Base-by-base conservation (phyloP, 2,888 invertebrate species). In the Drosophila multiciliata region DNA sequence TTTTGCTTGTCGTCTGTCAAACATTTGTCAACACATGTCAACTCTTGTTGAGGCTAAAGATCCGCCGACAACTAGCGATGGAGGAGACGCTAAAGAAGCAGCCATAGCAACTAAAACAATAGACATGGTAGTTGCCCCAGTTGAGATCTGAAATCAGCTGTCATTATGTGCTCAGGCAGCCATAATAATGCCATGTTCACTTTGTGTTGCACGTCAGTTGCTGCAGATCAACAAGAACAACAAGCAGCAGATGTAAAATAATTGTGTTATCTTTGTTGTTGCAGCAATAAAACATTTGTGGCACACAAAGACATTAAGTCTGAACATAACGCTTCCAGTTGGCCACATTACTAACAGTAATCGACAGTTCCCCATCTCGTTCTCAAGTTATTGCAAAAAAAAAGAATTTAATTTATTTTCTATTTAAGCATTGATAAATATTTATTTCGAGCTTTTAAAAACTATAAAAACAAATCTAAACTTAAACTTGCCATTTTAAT, bases 21-120 rank as follows among this genome's bases (percentile, higher is more conserved):
- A 80, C 78, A 77, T 87, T 84, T 84, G 89, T 87, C 87, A 87
- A 86, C 82, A 86, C 78, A 84, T 72, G 78, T 78, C 79, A 75
- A 72, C 59, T 49, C 53, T 61, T 57, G 32, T 55, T 49, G 55
- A 68, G 45, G 73, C 78, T 69, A 78, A 87, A 69, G 78, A 52
- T 38, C n/a, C 79, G 84, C 81, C 83, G 83, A 75, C 76, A 54
- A 53, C 76, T 33, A 35, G 8, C 8, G 45, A 23, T 23, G 23
- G 12, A 61, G 42, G 52, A 40, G 61, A 35, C 15, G 26, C 36
- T 15, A 23, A 23, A 12, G 23, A 12, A 35, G 45, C 48, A 48
- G 35, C 33, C 9, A 32, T 45, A 45, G 64, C 32, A 45, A n/a
- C 26, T 50, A 48, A 57, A 64, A 52, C 62, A 64, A 73, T 54